Conservation (phyloP, 2,888 invertebrate genomes). For the Harmothoe impar region DNA sequence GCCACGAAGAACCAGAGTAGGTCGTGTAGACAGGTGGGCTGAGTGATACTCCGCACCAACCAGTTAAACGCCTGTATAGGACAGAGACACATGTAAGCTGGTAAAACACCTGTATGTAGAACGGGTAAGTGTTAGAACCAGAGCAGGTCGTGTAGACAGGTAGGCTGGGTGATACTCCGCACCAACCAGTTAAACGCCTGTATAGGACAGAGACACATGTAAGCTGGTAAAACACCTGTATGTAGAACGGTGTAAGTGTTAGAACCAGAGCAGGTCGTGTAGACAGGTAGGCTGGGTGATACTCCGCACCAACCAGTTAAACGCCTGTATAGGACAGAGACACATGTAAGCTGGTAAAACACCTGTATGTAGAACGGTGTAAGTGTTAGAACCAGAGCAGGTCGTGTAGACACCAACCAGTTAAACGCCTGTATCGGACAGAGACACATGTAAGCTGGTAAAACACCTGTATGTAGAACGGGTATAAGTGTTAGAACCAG, state of each 20-base stretch:
- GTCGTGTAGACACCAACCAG: slow-evolving; percentile 97
- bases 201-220: too few species aligned
- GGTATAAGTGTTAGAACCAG: slow-evolving; percentile 93
- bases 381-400: slow-evolving; percentile 96
- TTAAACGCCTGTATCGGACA: slow-evolving; percentile 89
- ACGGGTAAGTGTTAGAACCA: slow-evolving; percentile 92
- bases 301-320: slow-evolving; percentile 96
- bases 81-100: background rate
- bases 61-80: slow-evolving; percentile 92
- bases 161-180: slow-evolving; percentile 94
- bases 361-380: background rate
- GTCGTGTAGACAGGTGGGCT: slow-evolving; percentile 95
- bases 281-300: slow-evolving; percentile 95
- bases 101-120: background rate
- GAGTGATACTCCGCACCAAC: slow-evolving; percentile 95
- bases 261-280: slow-evolving; percentile 98
- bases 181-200: slow-evolving; percentile 97
- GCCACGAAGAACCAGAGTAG: slow-evolving; percentile 98
- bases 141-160: slow-evolving; percentile 95
- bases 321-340: slow-evolving; percentile 87
- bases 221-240: too few species aligned
- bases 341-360: too few species aligned
- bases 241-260: too few species aligned
- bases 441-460: too few species aligned
- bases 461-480: too few species aligned